Evolutionary conservation across 2,888 invertebrate genomes (phyloP).

Genomic region (Strigamia crassipes): DNA sequence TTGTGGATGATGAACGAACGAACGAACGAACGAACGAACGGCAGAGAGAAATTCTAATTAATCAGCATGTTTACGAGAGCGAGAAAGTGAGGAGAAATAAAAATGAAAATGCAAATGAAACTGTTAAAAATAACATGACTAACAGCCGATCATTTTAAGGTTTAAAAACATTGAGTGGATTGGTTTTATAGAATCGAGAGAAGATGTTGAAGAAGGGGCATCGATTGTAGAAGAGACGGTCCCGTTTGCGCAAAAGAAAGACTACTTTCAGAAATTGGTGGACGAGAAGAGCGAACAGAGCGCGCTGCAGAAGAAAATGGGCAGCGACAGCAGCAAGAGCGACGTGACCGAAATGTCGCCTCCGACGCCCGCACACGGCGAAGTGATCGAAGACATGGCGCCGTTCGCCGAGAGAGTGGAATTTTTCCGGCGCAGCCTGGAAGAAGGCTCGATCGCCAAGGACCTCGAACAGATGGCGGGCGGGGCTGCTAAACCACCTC

Average conservation of each 20-base stretch:
- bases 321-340: constrained; percentile 11
- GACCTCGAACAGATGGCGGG: constrained; percentile 11
- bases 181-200: constrained; percentile 44
- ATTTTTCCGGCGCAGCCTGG: constrained; percentile 44
- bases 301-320: constrained; percentile 37
- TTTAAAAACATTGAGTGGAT: not conserved
- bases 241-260: constrained; percentile 49
- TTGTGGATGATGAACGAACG: not conserved
- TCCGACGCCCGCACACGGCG: constrained; percentile 55
- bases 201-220: constrained; percentile 52
- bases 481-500: not conserved
- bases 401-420: constrained; percentile 55
- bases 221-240: constrained; percentile 62
- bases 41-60: not conserved
- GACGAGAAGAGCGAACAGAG: constrained; percentile 36
- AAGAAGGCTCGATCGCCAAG: constrained; percentile 43
- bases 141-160: not conserved
- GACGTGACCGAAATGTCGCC: constrained; percentile 63
- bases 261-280: constrained; percentile 50
- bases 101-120: not conserved
- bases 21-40: not conserved
- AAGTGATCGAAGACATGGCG: constrained; percentile 63
- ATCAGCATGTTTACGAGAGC: not conserved
- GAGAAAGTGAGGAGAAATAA: not conserved
- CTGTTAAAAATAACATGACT: not conserved